Conservation (phyloP, 2,797 vertebrate genomes). For the Xenentodon cancila region DNA sequence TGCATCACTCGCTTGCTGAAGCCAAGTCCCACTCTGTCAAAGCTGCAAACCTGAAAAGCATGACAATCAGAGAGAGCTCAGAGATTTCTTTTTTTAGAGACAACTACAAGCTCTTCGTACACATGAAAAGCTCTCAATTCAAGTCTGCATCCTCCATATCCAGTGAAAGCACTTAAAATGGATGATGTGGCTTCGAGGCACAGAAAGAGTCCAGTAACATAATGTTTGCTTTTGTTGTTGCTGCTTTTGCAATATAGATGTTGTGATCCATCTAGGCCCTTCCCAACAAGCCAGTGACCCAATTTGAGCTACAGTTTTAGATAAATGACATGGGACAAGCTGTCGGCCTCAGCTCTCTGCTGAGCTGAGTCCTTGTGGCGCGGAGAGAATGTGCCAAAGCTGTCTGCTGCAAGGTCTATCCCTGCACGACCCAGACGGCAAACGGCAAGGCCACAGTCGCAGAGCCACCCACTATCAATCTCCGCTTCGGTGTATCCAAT, state of each 20-base stretch:
- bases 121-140: too few relatives aligned
- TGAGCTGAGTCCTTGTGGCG: conserved; percentile 45
- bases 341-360: conserved; percentile 62
- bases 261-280: conserved; percentile 32
- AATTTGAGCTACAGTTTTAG: conserved; percentile 63
- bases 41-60: conserved; percentile 79
- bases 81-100: neutral
- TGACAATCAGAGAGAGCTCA: conserved; percentile 18
- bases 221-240: too few relatives aligned
- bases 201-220: too few relatives aligned
- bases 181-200: too few relatives aligned
- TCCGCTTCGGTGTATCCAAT: neutral
- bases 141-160: too few relatives aligned
- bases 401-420: conserved; percentile 32
- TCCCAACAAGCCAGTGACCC: conserved; percentile 59
- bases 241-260: neutral
- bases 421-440: conserved; percentile 39
- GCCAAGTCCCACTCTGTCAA: conserved; percentile 84
- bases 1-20: conserved; percentile 81
- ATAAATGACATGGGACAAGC: conserved; percentile 68
- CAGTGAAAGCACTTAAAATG: too few relatives aligned
- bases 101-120: neutral
- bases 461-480: neutral
- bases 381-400: conserved; percentile 59
- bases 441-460: conserved; percentile 32